These are phyloP conservation scores for Diploptera punctata DNA, from an alignment of 2,888 invertebrate species.

Conservation along the genomic window DNA sequence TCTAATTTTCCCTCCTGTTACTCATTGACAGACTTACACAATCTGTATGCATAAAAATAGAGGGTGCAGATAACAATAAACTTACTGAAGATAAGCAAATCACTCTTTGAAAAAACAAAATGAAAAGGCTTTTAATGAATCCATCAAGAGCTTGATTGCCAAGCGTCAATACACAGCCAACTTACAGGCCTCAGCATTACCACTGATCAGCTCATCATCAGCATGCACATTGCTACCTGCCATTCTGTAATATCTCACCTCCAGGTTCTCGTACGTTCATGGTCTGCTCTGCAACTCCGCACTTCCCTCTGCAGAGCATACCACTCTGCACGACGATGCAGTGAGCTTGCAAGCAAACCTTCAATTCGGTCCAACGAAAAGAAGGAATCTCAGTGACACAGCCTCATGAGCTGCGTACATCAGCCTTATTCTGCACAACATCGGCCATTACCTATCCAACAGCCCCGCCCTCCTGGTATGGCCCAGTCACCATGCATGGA, in stretches of 20 bases:
- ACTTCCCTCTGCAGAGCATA: constrained; percentile 3
- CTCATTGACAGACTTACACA: not conserved
- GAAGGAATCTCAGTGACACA: constrained; percentile 18
- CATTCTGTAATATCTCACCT: too few relatives aligned
- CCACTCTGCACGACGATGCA: not conserved
- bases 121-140: too few relatives aligned
- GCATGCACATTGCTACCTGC: too few relatives aligned
- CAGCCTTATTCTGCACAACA: not conserved
- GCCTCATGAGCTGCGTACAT: not conserved
- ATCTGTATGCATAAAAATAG: too few relatives aligned
- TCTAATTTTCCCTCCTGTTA: not conserved
- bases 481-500: constrained; percentile 85
- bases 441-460: constrained; percentile 28
- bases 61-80: too few relatives aligned
- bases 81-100: too few relatives aligned
- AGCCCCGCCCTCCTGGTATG: constrained; percentile 71
- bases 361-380: constrained; percentile 31
- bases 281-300: constrained; percentile 1
- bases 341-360: constrained; percentile 9
- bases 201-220: too few relatives aligned
- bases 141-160: too few relatives aligned
- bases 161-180: too few relatives aligned
- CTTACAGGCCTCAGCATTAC: too few relatives aligned
- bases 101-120: too few relatives aligned
- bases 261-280: too few relatives aligned